These are phyloP conservation scores for Enchytraeus crypticus DNA, from an alignment of 2,888 invertebrate species.

Conservation along the genomic window DNA sequence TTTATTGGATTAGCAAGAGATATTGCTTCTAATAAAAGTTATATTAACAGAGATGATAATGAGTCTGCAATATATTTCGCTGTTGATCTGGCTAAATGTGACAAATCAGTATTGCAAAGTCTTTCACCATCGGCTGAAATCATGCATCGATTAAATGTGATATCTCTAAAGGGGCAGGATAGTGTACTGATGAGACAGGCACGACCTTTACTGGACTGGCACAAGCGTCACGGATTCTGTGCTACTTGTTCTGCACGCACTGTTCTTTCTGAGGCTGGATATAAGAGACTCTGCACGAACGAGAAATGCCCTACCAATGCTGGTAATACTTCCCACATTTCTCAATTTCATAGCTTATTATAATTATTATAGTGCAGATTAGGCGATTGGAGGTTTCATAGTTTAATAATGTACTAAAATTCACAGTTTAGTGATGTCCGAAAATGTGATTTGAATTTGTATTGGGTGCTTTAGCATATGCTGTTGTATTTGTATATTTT, in stretches of 20 bases:
- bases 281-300: slow-evolving; percentile 37
- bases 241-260: slow-evolving; percentile 46
- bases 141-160: neutral
- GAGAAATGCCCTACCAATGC: slow-evolving; percentile 38
- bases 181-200: slow-evolving; percentile 45
- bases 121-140: neutral
- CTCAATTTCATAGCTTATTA: neutral
- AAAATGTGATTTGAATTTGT: no score
- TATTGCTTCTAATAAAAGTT: no score
- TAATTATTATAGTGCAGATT: neutral
- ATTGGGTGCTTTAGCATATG: no score
- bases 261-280: slow-evolving; percentile 36
- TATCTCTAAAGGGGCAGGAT: neutral
- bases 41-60: no score
- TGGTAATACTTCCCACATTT: neutral
- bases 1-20: no score
- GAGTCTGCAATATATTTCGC: no score
- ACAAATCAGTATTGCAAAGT: neutral
- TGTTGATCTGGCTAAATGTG: no score
- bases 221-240: slow-evolving; percentile 47
- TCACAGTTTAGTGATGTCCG: neutral
- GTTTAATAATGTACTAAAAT: neutral
- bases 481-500: no score
- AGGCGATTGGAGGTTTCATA: neutral
- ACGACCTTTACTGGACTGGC: slow-evolving; percentile 47